Conservation (phyloP, 2,888 invertebrate species). For the Heliconius ethilla region DNA sequence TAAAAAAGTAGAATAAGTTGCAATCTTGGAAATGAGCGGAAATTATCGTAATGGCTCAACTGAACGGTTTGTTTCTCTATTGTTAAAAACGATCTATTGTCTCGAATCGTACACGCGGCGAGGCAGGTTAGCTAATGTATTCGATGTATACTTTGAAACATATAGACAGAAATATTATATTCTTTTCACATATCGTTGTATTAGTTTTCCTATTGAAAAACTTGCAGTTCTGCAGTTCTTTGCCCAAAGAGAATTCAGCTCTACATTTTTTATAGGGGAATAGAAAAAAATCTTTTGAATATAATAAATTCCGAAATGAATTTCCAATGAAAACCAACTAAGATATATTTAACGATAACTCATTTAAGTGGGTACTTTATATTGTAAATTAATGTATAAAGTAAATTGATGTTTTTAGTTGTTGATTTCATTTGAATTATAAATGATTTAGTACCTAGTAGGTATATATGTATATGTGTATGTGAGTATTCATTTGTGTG, state of each 20-base stretch:
- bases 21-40: slow-evolving; percentile 50
- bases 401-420: slow-evolving; percentile 5
- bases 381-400: no score
- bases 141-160: neutral
- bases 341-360: no score
- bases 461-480: neutral
- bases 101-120: slow-evolving; percentile 25
- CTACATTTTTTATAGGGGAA: no score
- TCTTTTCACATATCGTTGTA: no score
- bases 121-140: slow-evolving; percentile 22
- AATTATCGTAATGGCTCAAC: slow-evolving; percentile 45
- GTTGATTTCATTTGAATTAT: neutral
- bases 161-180: neutral
- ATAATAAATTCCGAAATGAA: no score
- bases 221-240: neutral
- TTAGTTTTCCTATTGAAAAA: neutral
- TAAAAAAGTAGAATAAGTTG: slow-evolving; percentile 50
- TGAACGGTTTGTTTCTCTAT: slow-evolving; percentile 40
- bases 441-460: neutral
- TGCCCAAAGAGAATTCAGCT: neutral
- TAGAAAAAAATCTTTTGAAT: no score
- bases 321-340: no score
- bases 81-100: slow-evolving; percentile 33
- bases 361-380: no score
- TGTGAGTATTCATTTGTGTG: neutral